Evolutionary conservation across 2,888 invertebrate genomes (phyloP).

Genomic region (Epiblema foenella): DNA sequence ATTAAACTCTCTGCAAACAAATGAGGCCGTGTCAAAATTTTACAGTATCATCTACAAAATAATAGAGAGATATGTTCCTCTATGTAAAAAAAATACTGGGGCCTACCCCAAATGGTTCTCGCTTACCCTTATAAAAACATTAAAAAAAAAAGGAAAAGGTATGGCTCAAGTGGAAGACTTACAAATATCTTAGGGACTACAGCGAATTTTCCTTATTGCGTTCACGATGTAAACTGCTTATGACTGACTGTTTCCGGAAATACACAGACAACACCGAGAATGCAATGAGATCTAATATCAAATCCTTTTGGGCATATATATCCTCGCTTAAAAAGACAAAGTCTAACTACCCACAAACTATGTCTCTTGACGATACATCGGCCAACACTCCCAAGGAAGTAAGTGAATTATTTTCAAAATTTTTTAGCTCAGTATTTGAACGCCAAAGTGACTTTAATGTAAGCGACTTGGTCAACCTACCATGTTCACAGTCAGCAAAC

Average conservation of each 20-base stretch:
- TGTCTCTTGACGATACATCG: background rate
- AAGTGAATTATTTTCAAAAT: background rate
- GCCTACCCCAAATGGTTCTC: constrained; percentile 9
- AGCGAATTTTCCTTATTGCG: too few relatives aligned
- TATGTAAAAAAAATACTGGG: background rate
- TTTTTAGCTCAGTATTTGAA: constrained; percentile 5
- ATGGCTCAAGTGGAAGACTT: too few relatives aligned
- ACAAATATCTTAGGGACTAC: too few relatives aligned
- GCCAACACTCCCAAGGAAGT: background rate
- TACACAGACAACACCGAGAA: background rate
- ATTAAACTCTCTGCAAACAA: background rate
- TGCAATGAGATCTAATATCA: background rate
- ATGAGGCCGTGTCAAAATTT: background rate
- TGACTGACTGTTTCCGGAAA: too few relatives aligned
- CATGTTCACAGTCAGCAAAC: background rate
- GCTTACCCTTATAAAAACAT: background rate
- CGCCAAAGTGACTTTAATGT: background rate
- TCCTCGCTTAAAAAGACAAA: background rate
- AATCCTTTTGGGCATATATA: constrained; percentile 2
- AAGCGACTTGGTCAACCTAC: background rate
- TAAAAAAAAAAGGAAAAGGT: too few relatives aligned
- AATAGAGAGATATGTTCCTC: background rate
- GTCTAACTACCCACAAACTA: background rate
- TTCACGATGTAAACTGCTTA: too few relatives aligned
- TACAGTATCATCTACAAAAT: constrained; percentile 4